These are phyloP conservation scores for Microtus ochrogaster DNA, from an alignment of 2,113 vertebrate genomes.

Conservation along the genomic window DNA sequence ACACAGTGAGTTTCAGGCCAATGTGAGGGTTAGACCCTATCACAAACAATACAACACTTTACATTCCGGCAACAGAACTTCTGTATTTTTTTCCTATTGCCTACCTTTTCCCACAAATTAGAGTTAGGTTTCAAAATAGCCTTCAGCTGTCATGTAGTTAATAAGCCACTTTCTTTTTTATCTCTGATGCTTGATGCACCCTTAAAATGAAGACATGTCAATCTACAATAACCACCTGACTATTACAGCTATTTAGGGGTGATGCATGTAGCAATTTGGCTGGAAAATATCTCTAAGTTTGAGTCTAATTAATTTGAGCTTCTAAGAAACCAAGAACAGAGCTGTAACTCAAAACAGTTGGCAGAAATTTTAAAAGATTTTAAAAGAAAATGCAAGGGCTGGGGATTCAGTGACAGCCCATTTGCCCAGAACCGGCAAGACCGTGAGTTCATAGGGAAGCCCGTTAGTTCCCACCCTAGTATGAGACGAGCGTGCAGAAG, in stretches of 20 bases:
- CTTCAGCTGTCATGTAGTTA: conserved; percentile 38
- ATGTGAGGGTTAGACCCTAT: neutral
- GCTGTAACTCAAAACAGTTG: neutral
- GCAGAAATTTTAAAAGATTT: conserved; percentile 30
- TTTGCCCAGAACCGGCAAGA: neutral
- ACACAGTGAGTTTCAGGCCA: neutral
- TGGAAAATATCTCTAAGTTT: conserved; percentile 50
- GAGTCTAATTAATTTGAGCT: neutral
- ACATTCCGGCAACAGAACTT: conserved; percentile 7
- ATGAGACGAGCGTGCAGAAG: neutral
- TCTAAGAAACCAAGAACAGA: conserved; percentile 17
- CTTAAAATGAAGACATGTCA: conserved; percentile 1
- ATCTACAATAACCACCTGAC: neutral
- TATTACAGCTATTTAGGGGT: neutral
- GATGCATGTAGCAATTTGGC: neutral
- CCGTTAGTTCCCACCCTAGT: neutral
- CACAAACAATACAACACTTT: neutral
- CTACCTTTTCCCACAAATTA: neutral
- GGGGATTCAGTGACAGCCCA: neutral
- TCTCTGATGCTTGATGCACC: neutral
- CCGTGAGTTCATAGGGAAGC: neutral
- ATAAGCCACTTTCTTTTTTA: neutral
- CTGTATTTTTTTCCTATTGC: neutral
- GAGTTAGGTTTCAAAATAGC: neutral
- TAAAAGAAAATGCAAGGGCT: conserved; percentile 1